Evolutionary conservation across 2,888 invertebrate species (phyloP).

Genomic region (Odontocolon sp.): DNA sequence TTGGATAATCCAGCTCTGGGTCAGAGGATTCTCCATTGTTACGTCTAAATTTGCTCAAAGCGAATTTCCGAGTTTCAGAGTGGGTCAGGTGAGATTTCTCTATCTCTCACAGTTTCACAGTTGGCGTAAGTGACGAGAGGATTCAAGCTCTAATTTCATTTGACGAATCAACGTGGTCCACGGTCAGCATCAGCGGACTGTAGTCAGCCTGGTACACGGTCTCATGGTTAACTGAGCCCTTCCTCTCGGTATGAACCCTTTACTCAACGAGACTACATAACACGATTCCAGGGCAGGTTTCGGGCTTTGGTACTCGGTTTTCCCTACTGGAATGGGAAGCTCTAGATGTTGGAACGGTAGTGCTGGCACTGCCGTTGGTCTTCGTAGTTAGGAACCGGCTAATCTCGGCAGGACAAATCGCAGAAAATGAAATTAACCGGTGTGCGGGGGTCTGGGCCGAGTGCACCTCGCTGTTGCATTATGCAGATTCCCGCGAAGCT

Average conservation of each 20-base stretch:
- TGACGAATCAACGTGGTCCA: conserved; percentile 50
- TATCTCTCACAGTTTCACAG: conserved; percentile 27
- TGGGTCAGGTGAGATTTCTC: conserved; percentile 44
- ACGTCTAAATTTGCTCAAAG: conserved; percentile 6
- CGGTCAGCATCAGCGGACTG: conserved; percentile 48
- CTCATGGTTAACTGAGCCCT: conserved; percentile 60
- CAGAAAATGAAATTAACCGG: conserved; percentile 64
- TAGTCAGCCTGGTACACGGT: conserved; percentile 12
- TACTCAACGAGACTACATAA: conserved; percentile 17
- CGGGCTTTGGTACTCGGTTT: background rate
- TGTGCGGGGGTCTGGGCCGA: conserved; percentile 32
- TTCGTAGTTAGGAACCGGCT: conserved; percentile 49
- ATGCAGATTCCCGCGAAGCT: conserved; percentile 67
- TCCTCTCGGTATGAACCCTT: conserved; percentile 36
- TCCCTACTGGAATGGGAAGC: conserved; percentile 33
- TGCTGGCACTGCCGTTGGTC: conserved; percentile 3
- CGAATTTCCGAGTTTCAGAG: background rate
- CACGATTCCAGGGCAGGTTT: conserved; percentile 2
- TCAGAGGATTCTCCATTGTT: conserved; percentile 42
- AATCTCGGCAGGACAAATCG: conserved; percentile 64
- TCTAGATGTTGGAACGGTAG: conserved; percentile 18
- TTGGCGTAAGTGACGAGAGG: conserved; percentile 38
- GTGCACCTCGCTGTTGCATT: conserved; percentile 67
- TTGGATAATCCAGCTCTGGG: background rate
- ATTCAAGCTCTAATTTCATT: conserved; percentile 52